Base-by-base conservation (phyloP, 2,113 vertebrate genomes). In the Lates calcarifer region DNA sequence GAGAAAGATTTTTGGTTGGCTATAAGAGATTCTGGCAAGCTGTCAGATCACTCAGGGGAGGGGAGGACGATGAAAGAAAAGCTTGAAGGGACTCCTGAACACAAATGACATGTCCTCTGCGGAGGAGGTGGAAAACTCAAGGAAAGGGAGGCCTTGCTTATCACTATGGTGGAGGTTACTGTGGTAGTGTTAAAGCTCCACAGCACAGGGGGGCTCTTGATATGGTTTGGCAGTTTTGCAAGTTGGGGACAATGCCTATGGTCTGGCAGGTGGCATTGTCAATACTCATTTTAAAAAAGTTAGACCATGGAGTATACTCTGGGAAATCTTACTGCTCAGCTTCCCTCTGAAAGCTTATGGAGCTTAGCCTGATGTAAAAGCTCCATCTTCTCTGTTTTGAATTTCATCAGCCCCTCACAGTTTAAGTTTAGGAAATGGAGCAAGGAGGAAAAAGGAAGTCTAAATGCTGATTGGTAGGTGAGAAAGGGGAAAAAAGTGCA, bases 331-430 rank as follows among this genome's bases (percentile, higher is more conserved):
- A 18, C 18, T 51, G 47, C 47, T n/a, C 47, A n/a, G 9, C n/a
- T 20, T 51, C 47, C 9, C 2, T 22, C n/a, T 1, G 3, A 51
- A 51, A 51, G 6, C 47, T 51, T 9, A n/a, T n/a, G 20, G 47
- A 51, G 22, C 47, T 51, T 51, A 29, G 26, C 51, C 53, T 17
- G 10, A 64, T 37, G 31, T 24, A 45, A 63, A 80, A 67, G 69
- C 51, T 65, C 41, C 24, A 9, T 39, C 47, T 2, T 57, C 60
- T 51, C 28, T 26, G 24, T 24, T 63, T 51, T 49, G 51, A 53
- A 4, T 24, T 53, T 53, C 51, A 67, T 51, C 11, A 68, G 63
- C 55, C 41, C 26, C 63, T 11, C 49, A 51, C 49, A 51, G 49
- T 51, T n/a, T n/a, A n/a, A n/a, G 47, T n/a, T n/a, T n/a, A 39